phyloP scores from a whole-genome alignment of 2,113 vertebrate genomes.

The Chaetops frenatus region DNA sequence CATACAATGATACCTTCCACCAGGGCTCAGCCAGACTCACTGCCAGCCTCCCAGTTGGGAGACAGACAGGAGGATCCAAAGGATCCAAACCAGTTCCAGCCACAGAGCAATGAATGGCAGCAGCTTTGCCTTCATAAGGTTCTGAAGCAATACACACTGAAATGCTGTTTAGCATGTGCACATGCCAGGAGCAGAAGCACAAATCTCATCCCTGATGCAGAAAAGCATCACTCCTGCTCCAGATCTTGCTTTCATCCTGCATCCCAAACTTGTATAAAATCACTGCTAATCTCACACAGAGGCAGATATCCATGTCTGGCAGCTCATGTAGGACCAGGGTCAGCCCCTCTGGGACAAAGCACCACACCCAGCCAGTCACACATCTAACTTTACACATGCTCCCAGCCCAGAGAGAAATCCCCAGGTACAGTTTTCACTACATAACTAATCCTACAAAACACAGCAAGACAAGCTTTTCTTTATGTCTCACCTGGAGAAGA shows the following conservation, averaged over 20 bases:
- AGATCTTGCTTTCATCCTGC: background rate
- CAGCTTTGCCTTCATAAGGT: background rate
- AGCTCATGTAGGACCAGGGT: background rate
- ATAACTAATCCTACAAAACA: background rate
- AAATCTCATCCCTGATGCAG: background rate
- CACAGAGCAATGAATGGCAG: background rate
- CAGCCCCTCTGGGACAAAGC: background rate
- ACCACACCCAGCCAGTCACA: background rate
- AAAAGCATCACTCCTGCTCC: background rate
- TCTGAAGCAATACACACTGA: background rate
- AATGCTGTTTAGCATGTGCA: background rate
- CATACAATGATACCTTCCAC: background rate
- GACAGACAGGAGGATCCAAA: background rate
- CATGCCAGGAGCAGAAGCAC: background rate
- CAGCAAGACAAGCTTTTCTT: background rate
- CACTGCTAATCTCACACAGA: background rate
- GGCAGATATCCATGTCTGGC: rapidly evolving
- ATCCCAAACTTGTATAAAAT: background rate
- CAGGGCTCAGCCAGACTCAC: background rate
- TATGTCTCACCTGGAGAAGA: background rate
- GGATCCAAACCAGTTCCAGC: background rate
- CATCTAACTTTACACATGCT: background rate
- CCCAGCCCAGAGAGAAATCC: background rate
- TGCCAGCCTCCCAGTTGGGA: background rate
- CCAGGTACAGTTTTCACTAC: background rate